phyloP scores from a whole-genome alignment of 2,113 vertebrate species.

The Pelecanoides urinatrix region DNA sequence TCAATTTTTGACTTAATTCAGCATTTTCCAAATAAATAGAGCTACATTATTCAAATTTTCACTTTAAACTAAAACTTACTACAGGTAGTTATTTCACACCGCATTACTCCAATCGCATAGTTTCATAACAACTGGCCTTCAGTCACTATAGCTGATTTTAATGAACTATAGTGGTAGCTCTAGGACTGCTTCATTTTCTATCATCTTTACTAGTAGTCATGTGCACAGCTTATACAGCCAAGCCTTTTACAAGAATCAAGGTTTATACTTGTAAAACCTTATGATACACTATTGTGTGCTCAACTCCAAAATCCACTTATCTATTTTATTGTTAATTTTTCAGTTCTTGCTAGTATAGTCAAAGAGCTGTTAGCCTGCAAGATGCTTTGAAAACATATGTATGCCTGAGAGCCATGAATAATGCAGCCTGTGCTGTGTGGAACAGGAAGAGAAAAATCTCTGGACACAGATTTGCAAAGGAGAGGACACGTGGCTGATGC shows the following conservation, averaged over 20 bases:
- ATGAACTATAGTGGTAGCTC: neutral
- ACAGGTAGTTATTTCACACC: neutral
- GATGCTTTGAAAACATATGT: neutral
- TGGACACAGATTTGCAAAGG: neutral
- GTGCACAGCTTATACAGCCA: neutral
- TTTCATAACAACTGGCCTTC: neutral
- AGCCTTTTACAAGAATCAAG: neutral
- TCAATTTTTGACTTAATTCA: neutral
- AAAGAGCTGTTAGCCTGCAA: neutral
- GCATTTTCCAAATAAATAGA: neutral
- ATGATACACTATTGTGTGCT: neutral
- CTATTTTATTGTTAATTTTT: neutral
- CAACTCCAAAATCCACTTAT: neutral
- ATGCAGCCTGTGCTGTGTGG: neutral
- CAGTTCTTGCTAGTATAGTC: neutral
- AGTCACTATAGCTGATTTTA: neutral
- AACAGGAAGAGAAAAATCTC: neutral
- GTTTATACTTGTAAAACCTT: neutral
- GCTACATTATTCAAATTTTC: neutral
- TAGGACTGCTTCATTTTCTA: neutral
- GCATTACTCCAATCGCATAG: neutral
- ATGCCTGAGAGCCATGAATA: neutral
- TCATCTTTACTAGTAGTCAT: neutral
- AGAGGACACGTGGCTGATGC: neutral
- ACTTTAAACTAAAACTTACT: neutral